Base-by-base conservation (phyloP, 2,113 vertebrate genomes). In the Desmodus rotundus region DNA sequence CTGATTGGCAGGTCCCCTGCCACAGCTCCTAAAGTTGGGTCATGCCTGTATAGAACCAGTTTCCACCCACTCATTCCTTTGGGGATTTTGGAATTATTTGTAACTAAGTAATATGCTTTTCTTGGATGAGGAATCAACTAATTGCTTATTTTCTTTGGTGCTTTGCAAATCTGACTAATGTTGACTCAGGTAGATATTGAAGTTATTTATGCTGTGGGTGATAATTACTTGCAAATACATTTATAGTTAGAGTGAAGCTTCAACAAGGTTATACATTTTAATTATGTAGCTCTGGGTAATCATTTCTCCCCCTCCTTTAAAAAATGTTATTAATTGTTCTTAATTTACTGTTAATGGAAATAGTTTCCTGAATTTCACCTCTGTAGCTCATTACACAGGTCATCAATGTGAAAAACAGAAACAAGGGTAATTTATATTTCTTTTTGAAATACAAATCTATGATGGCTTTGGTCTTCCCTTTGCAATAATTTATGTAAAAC, bases 101-200 rank as follows among this genome's bases (percentile, higher is more conserved):
- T 92, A 95, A 94, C 89, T 92, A 97, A 89, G 87, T 91, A 96
- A 90, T 88, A 84, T 95, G 56, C 85, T 97, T 96, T 96, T 96
- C 58, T 95, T 95, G 90, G 95, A 93, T 85, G 78, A 77, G 6
- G 26, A 87, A 87, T 93, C 56, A 78, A 78, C 65, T 95, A 96
- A 97, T 96, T 96, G 95, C 74, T 95, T 97, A 91, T 97, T 97
- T 97, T 97, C 70, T 90, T 97, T 97, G 72, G 92, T 95, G 84
- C 80, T 93, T 96, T 95, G 93, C 78, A 96, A 97, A 97, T 91
- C 92, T 95, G 87, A 97, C 68, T 97, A 97, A 97, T 95, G 87
- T 96, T 97, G 92, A 97, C 95, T 97, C 89, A 97, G 95, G 96
- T 97, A 97, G 83, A 91, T 95, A 87, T 94, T 93, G 47, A 93